Conservation (phyloP, 2,888 invertebrate genomes). For the Phyllotreta cruciferae region DNA sequence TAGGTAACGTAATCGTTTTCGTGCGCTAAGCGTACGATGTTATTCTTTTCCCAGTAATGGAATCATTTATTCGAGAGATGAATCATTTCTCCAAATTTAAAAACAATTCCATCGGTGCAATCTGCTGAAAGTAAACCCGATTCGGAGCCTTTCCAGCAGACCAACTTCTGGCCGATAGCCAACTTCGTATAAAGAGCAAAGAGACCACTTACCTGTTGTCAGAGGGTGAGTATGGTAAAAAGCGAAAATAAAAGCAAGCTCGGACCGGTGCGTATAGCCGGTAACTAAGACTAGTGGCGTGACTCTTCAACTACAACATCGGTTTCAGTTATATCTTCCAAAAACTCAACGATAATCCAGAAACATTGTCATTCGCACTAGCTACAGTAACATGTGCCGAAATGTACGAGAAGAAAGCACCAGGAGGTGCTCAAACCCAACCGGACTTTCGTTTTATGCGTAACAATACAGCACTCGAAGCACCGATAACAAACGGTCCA, state of each 20-base stretch:
- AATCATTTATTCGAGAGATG: not conserved
- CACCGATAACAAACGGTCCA: conserved; percentile 29
- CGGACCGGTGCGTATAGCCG: conserved; percentile 36
- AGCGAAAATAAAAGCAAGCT: conserved; percentile 24
- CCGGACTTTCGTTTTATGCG: conserved; percentile 9
- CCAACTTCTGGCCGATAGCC: conserved; percentile 17
- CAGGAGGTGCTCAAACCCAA: conserved; percentile 2
- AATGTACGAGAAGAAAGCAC: conserved; percentile 19
- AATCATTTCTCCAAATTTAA: conserved; percentile 16
- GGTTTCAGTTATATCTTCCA: conserved; percentile 9
- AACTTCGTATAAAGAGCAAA: conserved; percentile 9
- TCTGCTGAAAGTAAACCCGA: conserved; percentile 14
- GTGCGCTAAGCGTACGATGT: too few relatives aligned
- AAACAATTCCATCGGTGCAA: conserved; percentile 14
- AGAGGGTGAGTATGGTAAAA: conserved; percentile 40
- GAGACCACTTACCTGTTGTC: conserved; percentile 54
- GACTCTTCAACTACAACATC: conserved; percentile 41
- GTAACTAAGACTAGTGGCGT: conserved; percentile 49
- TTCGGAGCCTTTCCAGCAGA: conserved; percentile 19
- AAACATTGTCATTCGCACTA: conserved; percentile 15
- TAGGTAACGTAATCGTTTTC: too few relatives aligned
- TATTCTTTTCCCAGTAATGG: too few relatives aligned
- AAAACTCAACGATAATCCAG: conserved; percentile 4
- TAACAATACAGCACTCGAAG: conserved; percentile 10
- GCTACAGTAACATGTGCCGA: conserved; percentile 4